Base-by-base conservation (phyloP, 2,797 vertebrate genomes). In the Anas acuta region DNA sequence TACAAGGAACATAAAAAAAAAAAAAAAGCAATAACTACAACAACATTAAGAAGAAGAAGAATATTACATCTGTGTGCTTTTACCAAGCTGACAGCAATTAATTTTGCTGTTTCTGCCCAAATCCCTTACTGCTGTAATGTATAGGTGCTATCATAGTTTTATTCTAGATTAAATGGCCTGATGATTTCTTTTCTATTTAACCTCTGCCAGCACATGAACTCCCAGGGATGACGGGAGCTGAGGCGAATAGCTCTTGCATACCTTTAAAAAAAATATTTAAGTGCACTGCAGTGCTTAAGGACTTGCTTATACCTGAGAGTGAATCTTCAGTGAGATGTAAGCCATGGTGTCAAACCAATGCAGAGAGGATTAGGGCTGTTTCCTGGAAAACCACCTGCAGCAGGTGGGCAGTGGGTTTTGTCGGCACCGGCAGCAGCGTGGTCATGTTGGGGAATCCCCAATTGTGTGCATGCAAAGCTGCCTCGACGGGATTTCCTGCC, bases 171-270 rank as follows among this genome's bases (percentile, higher is more conserved):
- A 65, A 65, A 3, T 41, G 45, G 81, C 26, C 71, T 5, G 5
- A 32, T 76, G 69, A 16, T 73, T 89, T 87, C 25, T 79, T 92
- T 94, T 89, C 69, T 56, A 9, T 89, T 92, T 91, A 89, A 77
- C 58, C 75, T 89, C 76, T 89, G 54, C 72, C 62, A 89, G 47
- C 65, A 47, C 62, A 19, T 28, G 26, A 83, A 69, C 54, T 70
- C 37, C 54, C 45, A 58, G 12, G 15, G 69, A 4, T 75, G 75
- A 57, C 30, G 43, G 37, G 21, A 30, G 28, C 56, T 45, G 54
- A 30, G 37, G n/a, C 3, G 6, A 1, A 1, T 13, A 45, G 39
- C 57, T 54, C 30, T 64, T 10, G 10, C 13, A 58, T 20, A 23
- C 2, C 22, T 28, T 19, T 64, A 39, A 39, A 64, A 39, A 64